Evolutionary conservation across 2,797 vertebrate species (phyloP), one percentile per base, ranked within the genome.

Genomic region (Hapalemur alaotrensis): DNA sequence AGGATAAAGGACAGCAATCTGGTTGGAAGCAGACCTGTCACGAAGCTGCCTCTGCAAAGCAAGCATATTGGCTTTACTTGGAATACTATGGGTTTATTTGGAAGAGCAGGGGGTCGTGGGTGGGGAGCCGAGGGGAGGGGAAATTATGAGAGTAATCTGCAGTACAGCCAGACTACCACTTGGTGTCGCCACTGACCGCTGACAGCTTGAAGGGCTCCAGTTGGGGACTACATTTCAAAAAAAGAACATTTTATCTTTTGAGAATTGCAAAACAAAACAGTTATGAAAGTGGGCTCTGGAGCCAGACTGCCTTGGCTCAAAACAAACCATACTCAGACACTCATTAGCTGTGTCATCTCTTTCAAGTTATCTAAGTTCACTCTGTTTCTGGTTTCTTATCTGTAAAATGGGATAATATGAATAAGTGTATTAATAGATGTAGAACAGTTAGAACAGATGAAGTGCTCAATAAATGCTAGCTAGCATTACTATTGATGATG

Each of bases 161-260:
- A 97, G 79, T 97, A 93, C 41, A 48, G 11, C 0, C 2, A 43
- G 0, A 61, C 81, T 65, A 72, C 86, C 97, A 97, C 89, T 32
- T 83, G 79, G 75, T 96, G 95, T 85, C 95, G 41, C 91, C 81
- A 95, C 82, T 91, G 89, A 96, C 95, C 20, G 12, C 79, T 81
- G 80, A 94, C 86, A 80, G 50, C 10, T 67, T 82, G 79, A 72
- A 97, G 61, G 48, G 32, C 67, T 76, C 52, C 43, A n/a, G 35
- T 4, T 48, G 17, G 54, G 28, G 8, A 73, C 7, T 15, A 70
- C 23, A 50, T 88, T 96, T 95, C 5, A 92, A 41, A 52, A 57
- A 80, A 23, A 38, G 57, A 67, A 63, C 15, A 20, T 88, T 88
- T 91, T 69, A 70, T 69, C 50, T 89, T 91, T 67, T 90, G 38